These are phyloP conservation scores for Silurus aristotelis DNA, from an alignment of 2,797 vertebrate species.

Conservation along the genomic window DNA sequence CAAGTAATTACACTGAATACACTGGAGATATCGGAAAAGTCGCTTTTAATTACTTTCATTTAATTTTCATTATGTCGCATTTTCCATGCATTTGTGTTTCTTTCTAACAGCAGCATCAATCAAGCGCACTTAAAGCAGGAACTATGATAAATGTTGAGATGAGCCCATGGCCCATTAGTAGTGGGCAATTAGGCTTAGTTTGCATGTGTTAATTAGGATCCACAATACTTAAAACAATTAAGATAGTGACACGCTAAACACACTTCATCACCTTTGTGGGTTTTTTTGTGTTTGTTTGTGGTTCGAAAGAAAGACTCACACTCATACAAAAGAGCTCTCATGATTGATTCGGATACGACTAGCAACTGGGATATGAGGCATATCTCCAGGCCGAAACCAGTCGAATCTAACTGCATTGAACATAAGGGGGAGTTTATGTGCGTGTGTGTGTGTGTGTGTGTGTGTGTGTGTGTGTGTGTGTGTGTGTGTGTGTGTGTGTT, in stretches of 20 bases:
- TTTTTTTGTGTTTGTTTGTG: background rate
- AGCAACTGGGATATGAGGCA: conserved; percentile 64
- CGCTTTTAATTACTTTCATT: conserved; percentile 33
- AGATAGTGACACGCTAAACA: conserved; percentile 83
- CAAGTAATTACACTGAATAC: background rate
- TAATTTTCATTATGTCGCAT: conserved; percentile 40
- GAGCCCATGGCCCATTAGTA: conserved; percentile 79
- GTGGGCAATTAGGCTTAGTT: conserved; percentile 88
- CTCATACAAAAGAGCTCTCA: background rate
- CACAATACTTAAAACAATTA: conserved; percentile 90
- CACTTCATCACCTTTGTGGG: conserved; percentile 80
- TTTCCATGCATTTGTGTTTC: conserved; percentile 42
- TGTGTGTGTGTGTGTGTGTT: conserved; percentile 53
- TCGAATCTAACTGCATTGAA: conserved; percentile 74
- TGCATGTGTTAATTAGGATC: conserved; percentile 92
- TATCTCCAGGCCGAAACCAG: conserved; percentile 83
- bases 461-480: conserved; percentile 3
- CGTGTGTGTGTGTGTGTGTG: background rate
- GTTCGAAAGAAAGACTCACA: background rate
- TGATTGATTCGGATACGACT: conserved; percentile 62
- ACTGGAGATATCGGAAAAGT: conserved; percentile 4
- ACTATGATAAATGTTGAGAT: conserved; percentile 55
- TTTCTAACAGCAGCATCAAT: conserved; percentile 40
- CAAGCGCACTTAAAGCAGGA: conserved; percentile 40
- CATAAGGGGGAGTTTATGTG: background rate